Conservation (phyloP, 2,888 invertebrate genomes). For the Athripsodes cinereus region DNA sequence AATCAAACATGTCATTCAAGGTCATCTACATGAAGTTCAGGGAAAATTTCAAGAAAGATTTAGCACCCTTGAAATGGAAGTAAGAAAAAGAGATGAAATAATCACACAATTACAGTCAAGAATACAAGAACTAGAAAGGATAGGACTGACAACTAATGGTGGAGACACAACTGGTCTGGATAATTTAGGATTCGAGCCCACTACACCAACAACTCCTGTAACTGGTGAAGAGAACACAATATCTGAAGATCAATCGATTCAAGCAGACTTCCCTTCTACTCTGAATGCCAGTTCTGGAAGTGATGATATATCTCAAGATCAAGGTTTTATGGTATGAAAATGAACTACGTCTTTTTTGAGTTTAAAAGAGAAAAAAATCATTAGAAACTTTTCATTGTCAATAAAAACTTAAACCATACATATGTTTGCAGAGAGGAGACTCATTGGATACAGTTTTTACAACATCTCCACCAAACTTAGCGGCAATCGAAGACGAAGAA, state of each 20-base stretch:
- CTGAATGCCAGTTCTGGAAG: slow-evolving; percentile 40
- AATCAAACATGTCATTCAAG: slow-evolving; percentile 76
- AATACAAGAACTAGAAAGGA: slow-evolving; percentile 60
- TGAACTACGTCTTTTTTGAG: too few relatives aligned
- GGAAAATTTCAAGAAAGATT: slow-evolving; percentile 68
- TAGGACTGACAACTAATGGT: slow-evolving; percentile 33
- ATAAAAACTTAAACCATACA: too few relatives aligned
- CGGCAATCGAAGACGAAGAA: slow-evolving; percentile 29
- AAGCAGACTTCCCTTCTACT: slow-evolving; percentile 12
- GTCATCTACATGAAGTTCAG: slow-evolving; percentile 64
- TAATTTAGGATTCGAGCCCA: slow-evolving; percentile 1
- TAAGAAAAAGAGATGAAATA: slow-evolving; percentile 73
- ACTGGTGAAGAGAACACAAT: slow-evolving; percentile 11
- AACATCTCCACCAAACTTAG: slow-evolving; percentile 49
- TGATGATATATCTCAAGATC: slow-evolving; percentile 44
- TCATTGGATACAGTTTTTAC: slow-evolving; percentile 62
- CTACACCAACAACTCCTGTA: neutral
- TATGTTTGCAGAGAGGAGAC: slow-evolving; percentile 54
- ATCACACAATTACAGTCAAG: slow-evolving; percentile 70
- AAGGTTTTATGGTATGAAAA: slow-evolving; percentile 46
- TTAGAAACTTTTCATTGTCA: too few relatives aligned
- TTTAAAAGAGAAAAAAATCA: too few relatives aligned
- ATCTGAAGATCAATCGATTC: slow-evolving; percentile 14
- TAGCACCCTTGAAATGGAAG: slow-evolving; percentile 71
- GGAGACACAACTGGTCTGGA: neutral